Evolutionary conservation across 2,113 vertebrate genomes (phyloP).

Genomic region (Gopherus flavomarginatus): DNA sequence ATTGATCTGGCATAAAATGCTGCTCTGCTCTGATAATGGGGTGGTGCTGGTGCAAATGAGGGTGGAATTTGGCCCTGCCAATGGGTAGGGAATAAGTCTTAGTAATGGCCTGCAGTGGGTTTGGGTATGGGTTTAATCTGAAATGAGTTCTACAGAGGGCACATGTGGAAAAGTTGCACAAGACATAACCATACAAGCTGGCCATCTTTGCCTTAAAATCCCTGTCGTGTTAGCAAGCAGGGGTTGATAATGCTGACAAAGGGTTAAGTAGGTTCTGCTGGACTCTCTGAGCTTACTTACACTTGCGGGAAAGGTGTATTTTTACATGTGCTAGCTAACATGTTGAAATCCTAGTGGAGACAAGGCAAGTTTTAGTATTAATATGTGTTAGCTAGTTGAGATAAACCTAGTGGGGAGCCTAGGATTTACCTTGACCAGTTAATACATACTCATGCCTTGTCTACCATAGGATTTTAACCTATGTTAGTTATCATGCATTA

Average conservation of each 20-base stretch:
- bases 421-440: neutral
- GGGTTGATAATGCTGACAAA: neutral
- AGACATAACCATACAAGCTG: neutral
- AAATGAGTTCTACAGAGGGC: constrained; percentile 12
- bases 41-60: neutral
- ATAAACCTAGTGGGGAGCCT: neutral
- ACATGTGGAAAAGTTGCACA: neutral
- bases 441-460: neutral
- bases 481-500: neutral
- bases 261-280: neutral
- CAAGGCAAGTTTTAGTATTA: neutral
- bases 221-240: constrained; percentile 21
- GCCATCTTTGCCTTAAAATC: neutral
- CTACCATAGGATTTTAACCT: neutral
- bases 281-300: neutral
- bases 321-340: neutral
- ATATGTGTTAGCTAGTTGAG: neutral
- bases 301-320: neutral
- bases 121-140: neutral
- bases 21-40: neutral
- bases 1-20: neutral
- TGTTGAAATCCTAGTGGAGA: neutral
- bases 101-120: neutral
- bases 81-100: neutral
- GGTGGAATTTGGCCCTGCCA: neutral